Percentiles rank a stretch among this genome's conserved stretches.
Conservation (phyloP, 2,888 invertebrate species). For the Hypselothyrea guttata region DNA sequence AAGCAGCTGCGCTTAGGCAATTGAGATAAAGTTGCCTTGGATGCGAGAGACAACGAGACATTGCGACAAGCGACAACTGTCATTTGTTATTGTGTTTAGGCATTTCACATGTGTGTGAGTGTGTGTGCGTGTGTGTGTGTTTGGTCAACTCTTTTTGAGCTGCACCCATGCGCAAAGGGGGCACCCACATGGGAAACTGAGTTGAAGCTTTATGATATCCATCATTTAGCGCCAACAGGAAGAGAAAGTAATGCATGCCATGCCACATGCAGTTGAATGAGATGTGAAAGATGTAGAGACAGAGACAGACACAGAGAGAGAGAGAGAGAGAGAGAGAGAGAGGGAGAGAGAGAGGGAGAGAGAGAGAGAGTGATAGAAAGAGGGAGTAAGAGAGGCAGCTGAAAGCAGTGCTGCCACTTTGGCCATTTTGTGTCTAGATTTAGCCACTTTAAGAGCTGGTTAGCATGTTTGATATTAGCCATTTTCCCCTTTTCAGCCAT, state of each 20-base stretch:
- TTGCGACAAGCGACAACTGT: slow-evolving; percentile 50
- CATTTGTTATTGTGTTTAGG: slow-evolving; percentile 56
- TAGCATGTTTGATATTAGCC: no score
- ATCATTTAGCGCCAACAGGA: slow-evolving; percentile 74
- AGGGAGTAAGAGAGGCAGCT: no score
- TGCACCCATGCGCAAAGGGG: slow-evolving; percentile 25
- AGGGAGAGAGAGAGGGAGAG: neutral
- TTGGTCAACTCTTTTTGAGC: slow-evolving; percentile 27
- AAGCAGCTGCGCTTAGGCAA: slow-evolving; percentile 45
- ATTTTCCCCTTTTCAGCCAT: no score
- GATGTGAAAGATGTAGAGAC: slow-evolving; percentile 9
- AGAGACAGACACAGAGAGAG: neutral
- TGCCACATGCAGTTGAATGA: slow-evolving; percentile 16
- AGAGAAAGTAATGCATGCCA: slow-evolving; percentile 73
- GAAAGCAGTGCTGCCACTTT: no score
- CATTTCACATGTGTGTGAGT: neutral
- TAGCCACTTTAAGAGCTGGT: no score
- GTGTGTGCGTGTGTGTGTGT: slow-evolving; percentile 2
- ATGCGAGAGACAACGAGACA: slow-evolving; percentile 18
- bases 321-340: slow-evolving; percentile 1
- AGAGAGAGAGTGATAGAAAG: no score
- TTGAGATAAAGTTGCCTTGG: slow-evolving; percentile 40
- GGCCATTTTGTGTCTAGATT: no score
- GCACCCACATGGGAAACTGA: slow-evolving; percentile 42
- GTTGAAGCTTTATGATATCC: slow-evolving; percentile 53